phyloP scores from a whole-genome alignment of 2,113 vertebrate genomes.

The Lampris incognitus region DNA sequence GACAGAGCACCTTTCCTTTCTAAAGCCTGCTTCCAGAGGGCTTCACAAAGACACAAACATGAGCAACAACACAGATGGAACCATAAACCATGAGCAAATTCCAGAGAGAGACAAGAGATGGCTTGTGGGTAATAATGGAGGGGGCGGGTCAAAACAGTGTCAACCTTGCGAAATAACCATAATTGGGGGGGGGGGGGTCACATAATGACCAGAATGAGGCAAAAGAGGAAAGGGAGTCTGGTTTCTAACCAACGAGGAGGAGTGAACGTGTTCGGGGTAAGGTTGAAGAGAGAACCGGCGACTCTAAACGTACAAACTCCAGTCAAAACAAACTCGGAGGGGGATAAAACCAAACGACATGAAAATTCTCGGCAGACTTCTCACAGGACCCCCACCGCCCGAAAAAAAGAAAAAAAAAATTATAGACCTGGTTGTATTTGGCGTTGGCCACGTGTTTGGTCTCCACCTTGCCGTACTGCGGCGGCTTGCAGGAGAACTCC shows the following conservation, averaged over 20 bases:
- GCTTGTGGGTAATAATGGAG: constrained; percentile 19
- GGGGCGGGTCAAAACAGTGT: constrained; percentile 26
- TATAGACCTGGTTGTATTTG: constrained; percentile 96
- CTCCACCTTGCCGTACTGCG: constrained; percentile 96
- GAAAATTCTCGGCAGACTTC: too few species aligned
- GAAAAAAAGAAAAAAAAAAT: background rate
- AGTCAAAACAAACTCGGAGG: constrained; percentile 18
- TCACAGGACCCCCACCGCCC: background rate
- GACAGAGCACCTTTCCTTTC: too few species aligned
- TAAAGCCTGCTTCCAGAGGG: too few species aligned
- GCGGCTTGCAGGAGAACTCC: constrained; percentile 98
- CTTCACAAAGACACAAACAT: too few species aligned
- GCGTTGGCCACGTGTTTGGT: constrained; percentile 99
- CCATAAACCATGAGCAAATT: too few species aligned
- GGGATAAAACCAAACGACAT: constrained; percentile 13
- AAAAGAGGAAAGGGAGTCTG: background rate
- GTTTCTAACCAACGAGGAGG: constrained; percentile 36
- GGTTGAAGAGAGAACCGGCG: constrained; percentile 10
- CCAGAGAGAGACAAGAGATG: background rate
- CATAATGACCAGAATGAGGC: constrained; percentile 19
- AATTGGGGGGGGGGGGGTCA: background rate
- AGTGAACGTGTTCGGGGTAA: constrained; percentile 30
- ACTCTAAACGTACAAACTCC: constrained; percentile 16
- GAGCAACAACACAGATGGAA: too few species aligned
- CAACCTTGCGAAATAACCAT: constrained; percentile 14